A percentile compares a stretch with the other conserved stretches of the same genome.
These are phyloP conservation scores for Cataglyphis livida DNA, from an alignment of 2,888 invertebrate genomes.

Conservation along the genomic window DNA sequence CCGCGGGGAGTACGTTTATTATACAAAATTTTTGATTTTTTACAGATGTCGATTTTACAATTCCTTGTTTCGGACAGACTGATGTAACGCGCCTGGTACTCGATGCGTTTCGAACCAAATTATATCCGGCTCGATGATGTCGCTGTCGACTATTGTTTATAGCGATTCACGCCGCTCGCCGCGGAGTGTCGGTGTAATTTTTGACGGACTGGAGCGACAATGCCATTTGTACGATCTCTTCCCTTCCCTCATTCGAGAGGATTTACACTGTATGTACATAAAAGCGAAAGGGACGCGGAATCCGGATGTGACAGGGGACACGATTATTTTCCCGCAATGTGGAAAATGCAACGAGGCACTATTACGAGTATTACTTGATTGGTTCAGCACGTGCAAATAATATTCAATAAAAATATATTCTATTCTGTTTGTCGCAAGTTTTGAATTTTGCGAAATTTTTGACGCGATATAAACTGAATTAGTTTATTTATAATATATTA, in stretches of 20 bases:
- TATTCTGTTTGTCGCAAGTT: constrained; percentile 10
- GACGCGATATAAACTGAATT: neutral
- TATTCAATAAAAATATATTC: constrained; percentile 48
- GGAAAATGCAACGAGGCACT: constrained; percentile 35
- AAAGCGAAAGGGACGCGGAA: constrained; percentile 19
- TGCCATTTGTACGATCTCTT: constrained; percentile 31
- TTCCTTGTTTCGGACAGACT: constrained; percentile 13
- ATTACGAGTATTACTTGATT: constrained; percentile 1
- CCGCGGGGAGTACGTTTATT: neutral
- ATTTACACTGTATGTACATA: constrained; percentile 7
- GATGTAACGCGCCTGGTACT: constrained; percentile 5
- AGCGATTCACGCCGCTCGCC: constrained; percentile 12
- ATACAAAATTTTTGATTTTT: constrained; percentile 13
- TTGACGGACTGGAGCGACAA: constrained; percentile 30
- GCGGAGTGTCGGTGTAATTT: constrained; percentile 35
- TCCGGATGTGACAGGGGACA: constrained; percentile 46
- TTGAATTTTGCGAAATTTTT: constrained; percentile 25
- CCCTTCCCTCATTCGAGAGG: neutral
- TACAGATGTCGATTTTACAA: constrained; percentile 36
- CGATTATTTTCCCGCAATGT: constrained; percentile 52
- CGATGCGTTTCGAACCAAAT: constrained; percentile 39
- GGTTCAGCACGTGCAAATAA: constrained; percentile 20
- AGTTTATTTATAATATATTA: constrained; percentile 2
- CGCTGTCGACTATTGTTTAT: constrained; percentile 43
- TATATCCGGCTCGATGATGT: constrained; percentile 40